Percentiles rank a stretch among this genome's conserved stretches.
Evolutionary conservation across 2,797 vertebrate genomes (phyloP).

Genomic region (Siniperca scherzeri): DNA sequence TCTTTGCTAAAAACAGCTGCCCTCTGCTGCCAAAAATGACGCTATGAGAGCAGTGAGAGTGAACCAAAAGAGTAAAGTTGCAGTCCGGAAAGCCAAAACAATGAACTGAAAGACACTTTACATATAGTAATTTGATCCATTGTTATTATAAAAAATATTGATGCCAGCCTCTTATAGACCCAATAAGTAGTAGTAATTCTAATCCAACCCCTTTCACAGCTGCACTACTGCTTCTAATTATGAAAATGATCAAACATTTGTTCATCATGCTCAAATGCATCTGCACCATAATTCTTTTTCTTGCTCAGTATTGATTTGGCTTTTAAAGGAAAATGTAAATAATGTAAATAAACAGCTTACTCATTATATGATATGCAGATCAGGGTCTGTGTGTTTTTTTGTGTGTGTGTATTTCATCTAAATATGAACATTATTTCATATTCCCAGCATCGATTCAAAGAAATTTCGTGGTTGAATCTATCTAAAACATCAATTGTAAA

Average conservation of each 20-base stretch:
- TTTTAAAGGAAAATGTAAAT: constrained; percentile 13
- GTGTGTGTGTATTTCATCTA: not conserved
- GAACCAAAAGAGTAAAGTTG: constrained; percentile 19
- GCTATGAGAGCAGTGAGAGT: not conserved
- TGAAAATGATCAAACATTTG: constrained; percentile 15
- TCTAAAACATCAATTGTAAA: constrained; percentile 30
- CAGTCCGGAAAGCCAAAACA: constrained; percentile 27
- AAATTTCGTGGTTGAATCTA: not conserved
- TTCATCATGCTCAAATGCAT: constrained; percentile 5
- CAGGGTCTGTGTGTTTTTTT: not conserved
- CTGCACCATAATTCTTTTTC: constrained; percentile 4
- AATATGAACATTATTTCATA: constrained; percentile 16
- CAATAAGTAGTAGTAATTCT: not conserved
- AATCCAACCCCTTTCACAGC: not conserved
- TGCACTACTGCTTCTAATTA: constrained; percentile 13
- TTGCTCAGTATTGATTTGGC: constrained; percentile 30
- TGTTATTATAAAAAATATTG: not conserved
- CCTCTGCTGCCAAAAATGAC: not conserved
- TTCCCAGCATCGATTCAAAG: constrained; percentile 13
- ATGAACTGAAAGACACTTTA: constrained; percentile 9
- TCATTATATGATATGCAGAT: constrained; percentile 23
- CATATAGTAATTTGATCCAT: not conserved
- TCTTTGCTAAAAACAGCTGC: not conserved
- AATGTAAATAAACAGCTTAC: constrained; percentile 35
- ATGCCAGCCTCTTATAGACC: not conserved